Evolutionary conservation across 2,888 invertebrate species (phyloP), one percentile per base, ranked within the genome.

Genomic region (Margaritifera margaritifera): DNA sequence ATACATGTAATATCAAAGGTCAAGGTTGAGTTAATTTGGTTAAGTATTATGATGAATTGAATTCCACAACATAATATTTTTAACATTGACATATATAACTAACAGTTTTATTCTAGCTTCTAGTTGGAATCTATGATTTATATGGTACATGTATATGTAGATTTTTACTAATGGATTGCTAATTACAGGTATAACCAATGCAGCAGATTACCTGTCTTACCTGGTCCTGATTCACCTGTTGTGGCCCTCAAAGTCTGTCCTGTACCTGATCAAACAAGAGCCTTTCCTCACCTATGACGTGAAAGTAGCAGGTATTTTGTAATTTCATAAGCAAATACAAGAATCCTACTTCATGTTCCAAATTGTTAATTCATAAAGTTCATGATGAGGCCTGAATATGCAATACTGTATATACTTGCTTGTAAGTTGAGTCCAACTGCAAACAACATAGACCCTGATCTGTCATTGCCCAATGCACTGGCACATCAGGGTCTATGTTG

Each of bases 231-330:
- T 97, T 0, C 98, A 98, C 88, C 91, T 99, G 75, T 91, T 99
- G 74, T 99, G 98, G 98, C 98, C 98, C 55, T 96, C 96, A 65
- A 92, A 97, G 66, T 95, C 96, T 54, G 96, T 97, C 82, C 95
- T 97, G 89, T 97, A 97, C 91, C 93, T 97, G 86, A 83, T 86
- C 25, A 83, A 82, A 65, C 81, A 80, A 24, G 84, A 86, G 20
- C 82, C 82, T 5, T 67, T 84, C 27, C 82, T 80, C 31, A 82
- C 80, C n/a, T 85, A 82, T 72, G 86, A 86, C 50, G 72, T 86
- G 22, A 84, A 85, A 68, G 83, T 85, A 42, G 79, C 84, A 71
- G 86, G 86, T 83, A 68, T 22, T 50, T 62, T 24, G 1, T 27
- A 20, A 42, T 59, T 59, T 6, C 4, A 0, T n/a, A 42, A n/a